Evolutionary conservation across 2,888 invertebrate genomes (phyloP), one percentile per base, ranked within the genome.

Genomic region (Pammene aurita): DNA sequence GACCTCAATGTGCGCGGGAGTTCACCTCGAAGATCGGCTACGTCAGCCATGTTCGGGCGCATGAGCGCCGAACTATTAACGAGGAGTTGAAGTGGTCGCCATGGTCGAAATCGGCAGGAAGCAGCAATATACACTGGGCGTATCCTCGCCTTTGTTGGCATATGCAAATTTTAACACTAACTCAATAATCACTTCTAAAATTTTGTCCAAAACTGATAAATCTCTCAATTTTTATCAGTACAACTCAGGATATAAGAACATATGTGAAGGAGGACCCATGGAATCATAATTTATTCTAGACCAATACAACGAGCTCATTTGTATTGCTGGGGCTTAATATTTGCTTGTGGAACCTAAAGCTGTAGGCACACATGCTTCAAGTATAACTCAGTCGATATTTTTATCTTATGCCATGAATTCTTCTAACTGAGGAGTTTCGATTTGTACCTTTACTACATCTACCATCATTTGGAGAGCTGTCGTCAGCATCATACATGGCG

Each of bases 381-480:
- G 48, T 52, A 66, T 66, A 7, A 66, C 50, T 48, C 57, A 41
- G 18, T 66, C 66, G 50, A 66, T 50, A 14, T 58, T 57, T 18
- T 66, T 48, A 41, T 66, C 42, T 18, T 66, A 57, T 0, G 57
- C 57, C 50, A 66, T 50, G 13, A 64, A 64, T 16, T 64, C 55
- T 35, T 64, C 44, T 9, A 64, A 9, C 13, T 64, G 55, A 38
- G 55, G 55, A 44, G 55, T 64, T 55, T 64, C 55, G 1, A 64
- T 7, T 56, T 64, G 16, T 7, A 55, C 64, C 14, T 64, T 64
- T 16, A 64, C 16, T 9, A 64, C 55, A 5, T 64, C 44, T 13
- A 64, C 64, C 64, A 64, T 64, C 64, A 55, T 64, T 46, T 55
- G 55, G 13, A 64, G 18, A 5, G 64, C 64, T 16, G 64, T 64